These are phyloP conservation scores for Beris morrisii DNA, from an alignment of 2,888 invertebrate species.

Conservation along the genomic window DNA sequence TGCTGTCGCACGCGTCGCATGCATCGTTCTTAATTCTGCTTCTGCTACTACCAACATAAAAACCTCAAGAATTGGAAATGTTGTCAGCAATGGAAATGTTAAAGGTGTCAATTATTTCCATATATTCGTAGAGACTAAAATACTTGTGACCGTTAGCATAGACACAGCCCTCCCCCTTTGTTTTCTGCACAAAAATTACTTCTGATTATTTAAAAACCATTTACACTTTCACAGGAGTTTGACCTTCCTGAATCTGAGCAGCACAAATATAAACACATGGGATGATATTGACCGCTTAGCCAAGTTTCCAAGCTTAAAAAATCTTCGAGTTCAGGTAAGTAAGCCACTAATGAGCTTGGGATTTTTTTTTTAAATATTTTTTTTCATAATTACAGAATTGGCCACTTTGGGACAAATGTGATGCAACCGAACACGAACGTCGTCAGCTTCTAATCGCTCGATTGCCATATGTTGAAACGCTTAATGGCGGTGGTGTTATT, in stretches of 20 bases:
- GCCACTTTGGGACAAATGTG: slow-evolving; percentile 74
- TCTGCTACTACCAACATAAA: too few species aligned
- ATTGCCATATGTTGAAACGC: slow-evolving; percentile 78
- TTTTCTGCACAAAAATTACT: too few species aligned
- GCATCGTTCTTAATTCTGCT: too few species aligned
- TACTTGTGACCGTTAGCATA: too few species aligned
- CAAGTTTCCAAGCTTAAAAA: slow-evolving; percentile 78
- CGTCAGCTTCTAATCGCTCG: slow-evolving; percentile 85
- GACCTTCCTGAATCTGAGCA: slow-evolving; percentile 81
- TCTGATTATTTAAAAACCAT: too few species aligned
- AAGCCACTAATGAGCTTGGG: neutral
- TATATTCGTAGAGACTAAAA: too few species aligned
- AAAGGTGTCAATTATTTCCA: too few species aligned
- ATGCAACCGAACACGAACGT: slow-evolving; percentile 86
- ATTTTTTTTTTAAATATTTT: neutral
- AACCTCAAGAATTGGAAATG: too few species aligned
- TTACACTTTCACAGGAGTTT: slow-evolving; percentile 56
- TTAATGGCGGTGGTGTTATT: slow-evolving; percentile 89
- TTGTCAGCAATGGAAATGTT: too few species aligned
- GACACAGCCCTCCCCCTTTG: too few species aligned
- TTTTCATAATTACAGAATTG: slow-evolving; percentile 56
- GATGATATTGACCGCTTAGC: slow-evolving; percentile 85
- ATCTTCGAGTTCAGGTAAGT: slow-evolving; percentile 77
- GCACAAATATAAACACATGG: slow-evolving; percentile 82
- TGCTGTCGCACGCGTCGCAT: too few species aligned